These are phyloP conservation scores for Dipodomys stephensi DNA, from an alignment of 2,113 vertebrate genomes.

Conservation along the genomic window DNA sequence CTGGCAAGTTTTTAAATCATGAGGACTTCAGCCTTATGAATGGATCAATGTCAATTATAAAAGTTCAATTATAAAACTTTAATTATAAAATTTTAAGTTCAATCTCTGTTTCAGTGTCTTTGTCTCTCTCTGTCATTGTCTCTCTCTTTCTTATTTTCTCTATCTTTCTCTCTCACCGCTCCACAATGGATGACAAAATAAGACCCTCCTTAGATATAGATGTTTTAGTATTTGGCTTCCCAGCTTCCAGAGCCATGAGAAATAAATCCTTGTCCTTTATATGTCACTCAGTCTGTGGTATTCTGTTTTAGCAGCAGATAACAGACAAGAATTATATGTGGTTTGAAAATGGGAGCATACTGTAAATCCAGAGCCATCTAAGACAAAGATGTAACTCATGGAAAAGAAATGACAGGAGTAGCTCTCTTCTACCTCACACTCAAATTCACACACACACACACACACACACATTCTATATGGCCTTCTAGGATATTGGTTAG, in stretches of 20 bases:
- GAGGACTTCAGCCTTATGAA: background rate
- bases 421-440: background rate
- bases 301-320: background rate
- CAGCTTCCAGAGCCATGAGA: background rate
- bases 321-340: background rate
- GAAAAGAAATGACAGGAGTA: background rate
- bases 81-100: no score
- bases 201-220: background rate
- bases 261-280: background rate
- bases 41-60: background rate
- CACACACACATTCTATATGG: background rate
- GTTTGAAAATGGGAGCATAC: constrained; percentile 5
- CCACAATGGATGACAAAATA: background rate
- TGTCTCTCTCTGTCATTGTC: background rate
- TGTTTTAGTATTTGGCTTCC: background rate
- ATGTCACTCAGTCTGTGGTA: background rate
- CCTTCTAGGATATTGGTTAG: background rate
- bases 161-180: no score
- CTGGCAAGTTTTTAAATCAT: background rate
- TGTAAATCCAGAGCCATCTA: background rate
- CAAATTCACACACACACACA: background rate
- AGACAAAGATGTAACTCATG: background rate
- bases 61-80: background rate
- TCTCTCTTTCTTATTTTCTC: no score
- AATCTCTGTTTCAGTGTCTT: background rate